Percentiles rank a stretch among this genome's conserved stretches.
Conservation (phyloP, 2,888 invertebrate species). For the Eupithecia abbreviata region DNA sequence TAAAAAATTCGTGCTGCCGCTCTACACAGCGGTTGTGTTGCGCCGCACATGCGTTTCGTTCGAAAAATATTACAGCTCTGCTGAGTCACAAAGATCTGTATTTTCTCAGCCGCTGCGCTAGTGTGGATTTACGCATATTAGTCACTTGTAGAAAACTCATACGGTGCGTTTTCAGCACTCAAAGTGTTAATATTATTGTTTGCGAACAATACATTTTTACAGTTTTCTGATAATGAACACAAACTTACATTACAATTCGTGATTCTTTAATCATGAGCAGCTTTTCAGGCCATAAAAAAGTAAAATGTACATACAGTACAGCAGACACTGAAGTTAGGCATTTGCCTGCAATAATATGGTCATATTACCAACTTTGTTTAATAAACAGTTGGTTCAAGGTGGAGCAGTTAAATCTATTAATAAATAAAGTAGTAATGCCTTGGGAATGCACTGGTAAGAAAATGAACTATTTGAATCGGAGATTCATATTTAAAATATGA, state of each 20-base stretch:
- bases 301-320: not conserved
- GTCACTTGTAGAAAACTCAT: no score
- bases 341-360: not conserved
- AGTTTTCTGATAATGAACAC: not conserved
- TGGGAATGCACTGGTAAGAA: constrained; percentile 46
- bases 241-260: not conserved
- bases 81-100: no score
- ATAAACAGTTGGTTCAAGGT: constrained; percentile 5
- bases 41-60: no score
- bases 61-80: no score
- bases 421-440: constrained; percentile 30
- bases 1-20: no score
- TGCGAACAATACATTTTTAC: not conserved
- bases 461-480: constrained; percentile 29
- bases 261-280: not conserved
- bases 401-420: constrained; percentile 2
- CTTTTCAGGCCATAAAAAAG: not conserved
- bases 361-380: not conserved
- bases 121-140: no score
- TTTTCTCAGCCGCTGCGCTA: no score
- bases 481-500: constrained; percentile 44
- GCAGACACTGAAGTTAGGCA: constrained; percentile 1
- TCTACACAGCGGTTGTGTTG: no score
- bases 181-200: not conserved
- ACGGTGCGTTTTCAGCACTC: no score